Conservation (phyloP, 2,888 invertebrate species). For the Lithosia quadra region DNA sequence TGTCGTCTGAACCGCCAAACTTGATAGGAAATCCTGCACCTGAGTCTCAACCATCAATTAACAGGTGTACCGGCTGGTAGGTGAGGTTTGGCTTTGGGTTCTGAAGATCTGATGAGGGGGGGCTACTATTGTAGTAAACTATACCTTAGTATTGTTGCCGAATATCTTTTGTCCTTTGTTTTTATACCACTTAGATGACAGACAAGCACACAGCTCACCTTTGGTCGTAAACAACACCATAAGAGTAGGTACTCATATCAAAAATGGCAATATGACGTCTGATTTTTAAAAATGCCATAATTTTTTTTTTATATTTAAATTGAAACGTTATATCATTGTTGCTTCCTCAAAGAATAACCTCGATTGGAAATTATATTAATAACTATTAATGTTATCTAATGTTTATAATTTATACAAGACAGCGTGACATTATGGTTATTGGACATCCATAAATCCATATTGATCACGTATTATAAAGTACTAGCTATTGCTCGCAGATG, state of each 20-base stretch:
- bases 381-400: background rate
- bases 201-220: too few relatives aligned
- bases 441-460: background rate
- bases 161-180: too few relatives aligned
- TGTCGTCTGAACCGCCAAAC: too few relatives aligned
- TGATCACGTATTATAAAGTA: background rate
- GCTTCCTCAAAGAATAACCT: conserved; percentile 4
- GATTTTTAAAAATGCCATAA: background rate
- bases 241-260: background rate
- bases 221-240: background rate
- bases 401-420: background rate
- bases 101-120: too few relatives aligned
- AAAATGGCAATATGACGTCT: background rate
- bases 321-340: background rate
- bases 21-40: too few relatives aligned
- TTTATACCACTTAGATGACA: too few relatives aligned
- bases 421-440: background rate
- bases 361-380: background rate
- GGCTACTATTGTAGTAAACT: too few relatives aligned
- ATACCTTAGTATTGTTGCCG: too few relatives aligned
- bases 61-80: too few relatives aligned
- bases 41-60: too few relatives aligned
- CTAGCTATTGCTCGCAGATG: background rate
- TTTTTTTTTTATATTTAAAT: conserved; percentile 2
- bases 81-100: too few relatives aligned